Evolutionary conservation across 2,113 vertebrate species (phyloP).

Genomic region (Donacobius atricapilla): DNA sequence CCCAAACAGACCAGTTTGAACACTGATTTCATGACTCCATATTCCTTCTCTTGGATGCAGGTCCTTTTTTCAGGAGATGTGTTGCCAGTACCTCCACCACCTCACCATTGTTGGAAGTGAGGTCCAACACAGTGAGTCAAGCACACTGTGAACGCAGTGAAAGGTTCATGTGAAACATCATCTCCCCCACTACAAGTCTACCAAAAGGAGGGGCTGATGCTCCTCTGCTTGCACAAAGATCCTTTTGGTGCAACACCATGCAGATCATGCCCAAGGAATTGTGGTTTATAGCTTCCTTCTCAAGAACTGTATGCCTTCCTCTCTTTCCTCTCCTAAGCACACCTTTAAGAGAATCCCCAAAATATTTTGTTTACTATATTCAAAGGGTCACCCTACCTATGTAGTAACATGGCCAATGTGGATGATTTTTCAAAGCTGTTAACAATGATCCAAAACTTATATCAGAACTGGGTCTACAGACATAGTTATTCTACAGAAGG

Average conservation of each 20-base stretch:
- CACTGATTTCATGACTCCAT: neutral
- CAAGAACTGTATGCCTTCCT: rapidly evolving
- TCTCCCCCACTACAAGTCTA: neutral
- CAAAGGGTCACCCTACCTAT: neutral
- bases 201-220: neutral
- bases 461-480: neutral
- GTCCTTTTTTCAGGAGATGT: neutral
- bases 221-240: neutral
- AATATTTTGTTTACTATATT: neutral
- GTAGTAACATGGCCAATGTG: neutral
- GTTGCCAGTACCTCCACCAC: neutral
- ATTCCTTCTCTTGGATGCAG: neutral
- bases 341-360: neutral
- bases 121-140: neutral
- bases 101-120: neutral
- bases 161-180: neutral
- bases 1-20: neutral
- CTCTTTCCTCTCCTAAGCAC: neutral
- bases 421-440: neutral
- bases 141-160: neutral
- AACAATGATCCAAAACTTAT: neutral
- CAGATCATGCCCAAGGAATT: neutral
- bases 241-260: neutral
- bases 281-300: neutral
- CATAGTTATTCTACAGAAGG: neutral